Percentiles rank a stretch among this genome's conserved stretches.
Conservation (phyloP, 1,140 invertebrate species). For the Drosophila aff. region DNA sequence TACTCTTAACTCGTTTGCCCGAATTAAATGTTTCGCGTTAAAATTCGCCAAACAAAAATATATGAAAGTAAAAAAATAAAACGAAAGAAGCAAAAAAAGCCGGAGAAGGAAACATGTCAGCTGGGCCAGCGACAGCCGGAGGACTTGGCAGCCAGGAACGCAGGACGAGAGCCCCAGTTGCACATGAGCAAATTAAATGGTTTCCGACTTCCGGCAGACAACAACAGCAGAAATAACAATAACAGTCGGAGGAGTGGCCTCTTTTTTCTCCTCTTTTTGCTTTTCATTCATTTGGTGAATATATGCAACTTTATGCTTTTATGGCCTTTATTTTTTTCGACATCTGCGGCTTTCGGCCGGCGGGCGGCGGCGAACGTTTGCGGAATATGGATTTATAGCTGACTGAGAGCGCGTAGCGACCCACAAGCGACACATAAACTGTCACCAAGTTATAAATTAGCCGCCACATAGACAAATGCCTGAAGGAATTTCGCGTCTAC, state of each 20-base stretch:
- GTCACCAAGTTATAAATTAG: constrained; percentile 66
- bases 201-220: constrained; percentile 81
- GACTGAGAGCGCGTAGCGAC: constrained; percentile 33
- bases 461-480: constrained; percentile 46
- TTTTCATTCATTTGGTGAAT: constrained; percentile 40
- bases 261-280: constrained; percentile 29
- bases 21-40: constrained; percentile 79
- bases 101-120: constrained; percentile 73
- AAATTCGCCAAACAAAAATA: constrained; percentile 64
- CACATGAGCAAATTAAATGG: constrained; percentile 83
- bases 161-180: constrained; percentile 55
- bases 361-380: constrained; percentile 21
- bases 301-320: constrained; percentile 74
- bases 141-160: constrained; percentile 34
- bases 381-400: constrained; percentile 79
- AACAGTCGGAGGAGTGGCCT: constrained; percentile 56
- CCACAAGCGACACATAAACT: constrained; percentile 60
- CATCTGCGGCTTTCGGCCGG: constrained; percentile 35
- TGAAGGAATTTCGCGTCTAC: constrained; percentile 36
- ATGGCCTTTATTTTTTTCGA: constrained; percentile 36
- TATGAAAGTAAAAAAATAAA: constrained; percentile 13
- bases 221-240: constrained; percentile 61
- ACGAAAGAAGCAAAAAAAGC: constrained; percentile 12
- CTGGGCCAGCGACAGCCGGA: constrained; percentile 61
- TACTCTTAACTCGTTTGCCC: constrained; percentile 81